These are phyloP conservation scores for Branchinecta lynchi DNA, from an alignment of 1,140 invertebrate species.

Conservation along the genomic window DNA sequence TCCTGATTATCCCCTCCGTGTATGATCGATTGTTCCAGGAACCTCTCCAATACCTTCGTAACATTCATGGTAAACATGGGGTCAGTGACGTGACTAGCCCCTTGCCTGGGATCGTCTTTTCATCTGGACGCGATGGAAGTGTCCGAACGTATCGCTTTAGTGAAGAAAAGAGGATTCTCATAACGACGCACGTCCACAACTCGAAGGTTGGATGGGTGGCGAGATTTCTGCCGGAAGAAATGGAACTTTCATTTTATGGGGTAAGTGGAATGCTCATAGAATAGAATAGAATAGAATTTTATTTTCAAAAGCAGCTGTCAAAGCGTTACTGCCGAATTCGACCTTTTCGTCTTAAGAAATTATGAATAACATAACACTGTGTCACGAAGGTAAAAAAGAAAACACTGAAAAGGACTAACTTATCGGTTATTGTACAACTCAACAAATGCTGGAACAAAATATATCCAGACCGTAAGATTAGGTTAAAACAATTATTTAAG, in stretches of 20 bases:
- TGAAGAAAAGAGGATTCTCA: not conserved
- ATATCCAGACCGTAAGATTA: too few relatives aligned
- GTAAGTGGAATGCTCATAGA: not conserved
- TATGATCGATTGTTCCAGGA: not conserved
- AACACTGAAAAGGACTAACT: too few relatives aligned
- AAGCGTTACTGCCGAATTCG: too few relatives aligned
- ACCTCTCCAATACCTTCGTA: not conserved
- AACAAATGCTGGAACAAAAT: too few relatives aligned
- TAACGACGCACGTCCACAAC: not conserved
- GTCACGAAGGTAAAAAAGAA: too few relatives aligned
- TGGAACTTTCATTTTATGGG: not conserved
- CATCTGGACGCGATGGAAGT: not conserved
- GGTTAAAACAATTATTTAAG: too few relatives aligned
- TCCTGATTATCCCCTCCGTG: not conserved
- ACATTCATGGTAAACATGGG: not conserved
- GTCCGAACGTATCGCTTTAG: not conserved
- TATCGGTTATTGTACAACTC: too few relatives aligned
- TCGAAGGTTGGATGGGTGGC: not conserved
- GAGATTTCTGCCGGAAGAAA: not conserved
- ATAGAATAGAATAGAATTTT: too few relatives aligned
- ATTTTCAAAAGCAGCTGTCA: too few relatives aligned
- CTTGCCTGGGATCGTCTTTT: not conserved
- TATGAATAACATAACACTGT: too few relatives aligned
- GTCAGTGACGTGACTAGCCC: not conserved
- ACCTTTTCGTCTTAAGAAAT: too few relatives aligned